These are phyloP conservation scores for Dicrurus megarhynchus DNA, from an alignment of 2,113 vertebrate species.

Conservation along the genomic window DNA sequence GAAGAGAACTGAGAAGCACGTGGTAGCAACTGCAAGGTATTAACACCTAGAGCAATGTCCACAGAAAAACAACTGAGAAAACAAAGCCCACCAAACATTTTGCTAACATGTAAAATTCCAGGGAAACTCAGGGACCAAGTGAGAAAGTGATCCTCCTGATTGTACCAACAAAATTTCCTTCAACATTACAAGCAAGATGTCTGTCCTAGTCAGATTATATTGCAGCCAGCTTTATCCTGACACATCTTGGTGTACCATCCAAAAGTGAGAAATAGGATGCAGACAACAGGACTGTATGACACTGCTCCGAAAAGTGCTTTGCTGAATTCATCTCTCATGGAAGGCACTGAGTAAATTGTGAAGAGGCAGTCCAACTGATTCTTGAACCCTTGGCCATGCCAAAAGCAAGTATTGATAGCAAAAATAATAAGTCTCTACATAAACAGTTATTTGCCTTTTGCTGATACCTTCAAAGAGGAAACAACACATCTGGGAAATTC, in stretches of 20 bases:
- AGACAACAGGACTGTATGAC: background rate
- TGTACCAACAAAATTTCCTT: background rate
- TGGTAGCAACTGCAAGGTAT: background rate
- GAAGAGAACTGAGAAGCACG: accelerated
- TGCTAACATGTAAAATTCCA: background rate
- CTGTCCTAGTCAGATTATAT: background rate
- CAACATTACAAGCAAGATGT: background rate
- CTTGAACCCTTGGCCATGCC: background rate
- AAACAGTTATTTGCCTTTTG: background rate
- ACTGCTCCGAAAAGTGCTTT: background rate
- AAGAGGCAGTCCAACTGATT: background rate
- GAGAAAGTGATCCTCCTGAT: background rate
- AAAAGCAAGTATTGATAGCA: background rate
- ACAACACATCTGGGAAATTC: constrained; percentile 8
- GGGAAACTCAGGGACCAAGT: background rate
- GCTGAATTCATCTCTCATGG: background rate
- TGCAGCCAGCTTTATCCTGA: background rate
- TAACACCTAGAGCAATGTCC: background rate
- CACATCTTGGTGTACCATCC: background rate
- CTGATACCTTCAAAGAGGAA: constrained; percentile 6
- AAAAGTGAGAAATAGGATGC: background rate
- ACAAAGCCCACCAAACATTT: background rate
- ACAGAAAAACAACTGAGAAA: background rate
- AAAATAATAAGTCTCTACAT: background rate
- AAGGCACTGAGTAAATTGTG: background rate